Conservation (phyloP, 2,113 vertebrate genomes). For the Cnemophilus loriae region DNA sequence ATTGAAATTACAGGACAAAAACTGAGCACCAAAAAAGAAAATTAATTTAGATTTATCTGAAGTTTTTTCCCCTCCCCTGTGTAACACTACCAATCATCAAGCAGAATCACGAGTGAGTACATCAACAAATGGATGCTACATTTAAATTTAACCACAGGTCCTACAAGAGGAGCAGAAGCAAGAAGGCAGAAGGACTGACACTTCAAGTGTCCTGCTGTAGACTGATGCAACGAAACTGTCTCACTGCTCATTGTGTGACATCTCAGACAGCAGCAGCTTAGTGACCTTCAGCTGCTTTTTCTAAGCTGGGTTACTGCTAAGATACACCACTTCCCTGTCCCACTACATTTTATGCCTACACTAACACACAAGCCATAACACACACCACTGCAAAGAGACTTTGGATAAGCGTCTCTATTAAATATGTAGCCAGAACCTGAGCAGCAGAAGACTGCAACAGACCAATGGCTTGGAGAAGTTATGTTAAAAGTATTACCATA, state of each 20-base stretch:
- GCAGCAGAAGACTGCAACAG: not conserved
- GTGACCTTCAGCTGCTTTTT: not conserved
- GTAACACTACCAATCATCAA: not conserved
- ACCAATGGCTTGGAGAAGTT: not conserved
- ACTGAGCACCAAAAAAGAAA: not conserved
- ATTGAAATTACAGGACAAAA: not conserved
- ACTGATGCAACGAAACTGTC: not conserved
- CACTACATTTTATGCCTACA: not conserved
- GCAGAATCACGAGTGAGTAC: fast-evolving
- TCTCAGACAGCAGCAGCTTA: not conserved
- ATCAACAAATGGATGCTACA: not conserved
- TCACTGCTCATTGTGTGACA: not conserved
- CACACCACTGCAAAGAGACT: not conserved
- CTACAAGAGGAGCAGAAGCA: not conserved
- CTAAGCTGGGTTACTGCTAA: not conserved
- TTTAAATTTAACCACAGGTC: not conserved
- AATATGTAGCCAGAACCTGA: not conserved
- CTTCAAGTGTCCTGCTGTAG: not conserved
- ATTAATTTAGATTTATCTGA: not conserved
- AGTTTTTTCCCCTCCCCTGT: not conserved
- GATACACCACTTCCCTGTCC: not conserved
- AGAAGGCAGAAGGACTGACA: not conserved
- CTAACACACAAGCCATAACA: not conserved
- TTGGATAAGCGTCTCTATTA: not conserved
- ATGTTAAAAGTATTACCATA: not conserved